These are phyloP conservation scores for Ditylenchus weischeri DNA, from an alignment of 2,888 invertebrate species.

Conservation along the genomic window DNA sequence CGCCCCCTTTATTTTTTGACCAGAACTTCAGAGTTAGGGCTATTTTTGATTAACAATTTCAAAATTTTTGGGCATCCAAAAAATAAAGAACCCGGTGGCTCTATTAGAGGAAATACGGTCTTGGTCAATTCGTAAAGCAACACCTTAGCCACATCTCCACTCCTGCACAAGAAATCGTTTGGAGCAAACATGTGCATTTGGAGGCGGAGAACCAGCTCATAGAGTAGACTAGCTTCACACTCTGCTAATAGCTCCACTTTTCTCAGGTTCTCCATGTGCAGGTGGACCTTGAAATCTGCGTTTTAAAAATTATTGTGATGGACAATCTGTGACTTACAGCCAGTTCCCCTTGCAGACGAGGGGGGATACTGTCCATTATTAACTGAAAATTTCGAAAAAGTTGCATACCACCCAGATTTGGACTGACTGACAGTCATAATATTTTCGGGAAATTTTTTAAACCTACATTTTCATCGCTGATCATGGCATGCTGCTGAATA, in stretches of 20 bases:
- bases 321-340: slow-evolving; percentile 31
- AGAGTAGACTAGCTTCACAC: slow-evolving; percentile 46
- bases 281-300: slow-evolving; percentile 18
- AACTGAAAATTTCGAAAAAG: slow-evolving; percentile 32
- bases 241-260: slow-evolving; percentile 21
- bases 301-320: too few relatives aligned
- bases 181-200: slow-evolving; percentile 53
- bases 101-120: too few relatives aligned
- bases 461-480: slow-evolving; percentile 33
- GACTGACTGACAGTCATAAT: too few relatives aligned
- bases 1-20: too few relatives aligned
- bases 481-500: slow-evolving; percentile 39
- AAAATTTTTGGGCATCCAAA: too few relatives aligned
- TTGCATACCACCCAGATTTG: too few relatives aligned
- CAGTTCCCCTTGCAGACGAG: slow-evolving; percentile 46
- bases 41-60: too few relatives aligned
- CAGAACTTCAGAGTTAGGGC: too few relatives aligned
- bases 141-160: slow-evolving; percentile 44
- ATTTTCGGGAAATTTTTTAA: neutral
- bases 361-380: slow-evolving; percentile 46
- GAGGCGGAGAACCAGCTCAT: slow-evolving; percentile 50
- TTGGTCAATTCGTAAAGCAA: neutral
- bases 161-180: slow-evolving; percentile 46
- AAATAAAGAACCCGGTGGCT: too few relatives aligned
- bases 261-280: slow-evolving; percentile 45